These are phyloP conservation scores for Penaeus vannamei DNA, from an alignment of 1,140 invertebrate genomes.

Conservation along the genomic window DNA sequence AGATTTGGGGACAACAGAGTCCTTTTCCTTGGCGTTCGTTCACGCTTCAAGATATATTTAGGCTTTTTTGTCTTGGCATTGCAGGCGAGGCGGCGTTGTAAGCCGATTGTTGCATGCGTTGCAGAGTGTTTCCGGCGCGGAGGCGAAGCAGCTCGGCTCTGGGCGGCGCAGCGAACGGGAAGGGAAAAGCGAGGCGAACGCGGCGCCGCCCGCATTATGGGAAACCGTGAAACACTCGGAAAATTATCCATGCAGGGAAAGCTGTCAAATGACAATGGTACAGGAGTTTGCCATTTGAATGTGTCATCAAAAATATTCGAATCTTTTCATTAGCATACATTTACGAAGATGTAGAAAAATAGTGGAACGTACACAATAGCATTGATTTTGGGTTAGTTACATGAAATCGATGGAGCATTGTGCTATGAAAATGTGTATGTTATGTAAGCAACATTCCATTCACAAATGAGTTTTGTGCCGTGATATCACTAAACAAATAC, in stretches of 20 bases:
- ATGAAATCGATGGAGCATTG: conserved; percentile 34
- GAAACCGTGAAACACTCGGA: conserved; percentile 7
- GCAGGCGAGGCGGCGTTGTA: too few relatives aligned
- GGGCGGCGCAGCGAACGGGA: too few relatives aligned
- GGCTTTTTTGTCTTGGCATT: too few relatives aligned
- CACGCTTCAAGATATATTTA: background rate
- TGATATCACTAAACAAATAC: too few relatives aligned
- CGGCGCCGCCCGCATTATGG: conserved; percentile 18
- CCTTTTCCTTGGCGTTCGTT: conserved; percentile 26
- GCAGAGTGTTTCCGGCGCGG: too few relatives aligned
- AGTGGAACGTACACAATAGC: conserved; percentile 20
- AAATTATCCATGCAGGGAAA: conserved; percentile 34
- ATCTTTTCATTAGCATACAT: conserved; percentile 65
- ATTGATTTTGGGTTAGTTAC: conserved; percentile 48
- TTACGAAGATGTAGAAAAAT: conserved; percentile 42
- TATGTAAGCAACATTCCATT: background rate
- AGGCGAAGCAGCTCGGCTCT: too few relatives aligned
- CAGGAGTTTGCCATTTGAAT: conserved; percentile 66
- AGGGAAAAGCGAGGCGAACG: too few relatives aligned
- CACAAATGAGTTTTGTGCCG: too few relatives aligned
- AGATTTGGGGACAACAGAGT: conserved; percentile 31
- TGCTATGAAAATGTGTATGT: conserved; percentile 16
- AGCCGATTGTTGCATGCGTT: too few relatives aligned
- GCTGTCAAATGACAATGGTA: conserved; percentile 63
- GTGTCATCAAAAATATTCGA: conserved; percentile 65